Percentiles rank a stretch among this genome's conserved stretches.
These are phyloP conservation scores for Donacobius atricapilla DNA, from an alignment of 2,113 vertebrate species.

Conservation along the genomic window DNA sequence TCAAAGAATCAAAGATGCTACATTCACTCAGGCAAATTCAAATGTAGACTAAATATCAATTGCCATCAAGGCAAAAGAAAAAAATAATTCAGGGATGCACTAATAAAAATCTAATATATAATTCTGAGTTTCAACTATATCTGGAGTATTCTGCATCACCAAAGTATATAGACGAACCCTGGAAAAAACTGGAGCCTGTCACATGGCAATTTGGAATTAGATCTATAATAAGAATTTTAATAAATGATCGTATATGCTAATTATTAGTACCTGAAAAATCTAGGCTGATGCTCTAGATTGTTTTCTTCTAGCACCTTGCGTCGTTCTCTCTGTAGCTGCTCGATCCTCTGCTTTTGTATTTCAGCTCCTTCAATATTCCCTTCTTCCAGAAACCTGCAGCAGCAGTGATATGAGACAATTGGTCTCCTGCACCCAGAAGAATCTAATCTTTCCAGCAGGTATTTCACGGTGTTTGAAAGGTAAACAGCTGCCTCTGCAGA, in stretches of 20 bases:
- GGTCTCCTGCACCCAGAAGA: not conserved
- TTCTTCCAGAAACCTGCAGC: slow-evolving; percentile 88
- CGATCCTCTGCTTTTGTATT: slow-evolving; percentile 90
- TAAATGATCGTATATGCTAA: not conserved
- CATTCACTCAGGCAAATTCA: not conserved
- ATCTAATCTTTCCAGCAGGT: not conserved
- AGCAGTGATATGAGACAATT: not conserved
- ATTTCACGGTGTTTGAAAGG: not conserved
- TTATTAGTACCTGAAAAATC: slow-evolving; percentile 88
- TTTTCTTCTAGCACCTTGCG: slow-evolving; percentile 86
- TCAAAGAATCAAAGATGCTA: not conserved
- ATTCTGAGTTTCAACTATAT: not conserved
- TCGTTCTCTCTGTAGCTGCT: slow-evolving; percentile 91
- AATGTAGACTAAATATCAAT: not conserved
- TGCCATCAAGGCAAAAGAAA: not conserved
- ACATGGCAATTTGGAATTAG: not conserved
- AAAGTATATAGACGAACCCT: not conserved
- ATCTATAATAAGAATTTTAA: not conserved
- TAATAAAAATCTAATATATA: not conserved
- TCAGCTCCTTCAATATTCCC: slow-evolving; percentile 89
- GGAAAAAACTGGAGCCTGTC: not conserved
- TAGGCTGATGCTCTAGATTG: slow-evolving; percentile 82
- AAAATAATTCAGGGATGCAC: not conserved
- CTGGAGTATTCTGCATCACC: not conserved
- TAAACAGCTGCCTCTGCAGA: not conserved